These are phyloP conservation scores for Leucophenga varia DNA, from an alignment of 1,140 invertebrate genomes.

Conservation along the genomic window DNA sequence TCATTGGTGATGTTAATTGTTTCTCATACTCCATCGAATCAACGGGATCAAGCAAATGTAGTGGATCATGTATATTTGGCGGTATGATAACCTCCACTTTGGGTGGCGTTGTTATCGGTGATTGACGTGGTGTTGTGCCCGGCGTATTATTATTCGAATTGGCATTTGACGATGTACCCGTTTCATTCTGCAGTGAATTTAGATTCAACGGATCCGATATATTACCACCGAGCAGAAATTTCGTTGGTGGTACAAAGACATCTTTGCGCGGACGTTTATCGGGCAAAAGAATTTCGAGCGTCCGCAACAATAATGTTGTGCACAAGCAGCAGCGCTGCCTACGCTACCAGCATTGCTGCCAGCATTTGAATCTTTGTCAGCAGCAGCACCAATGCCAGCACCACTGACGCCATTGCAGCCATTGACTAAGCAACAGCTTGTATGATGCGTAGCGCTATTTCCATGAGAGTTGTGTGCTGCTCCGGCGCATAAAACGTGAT, in stretches of 20 bases:
- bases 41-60: slow-evolving; percentile 81
- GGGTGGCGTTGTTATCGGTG: slow-evolving; percentile 77
- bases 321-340: slow-evolving; percentile 22
- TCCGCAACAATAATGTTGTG: slow-evolving; percentile 45
- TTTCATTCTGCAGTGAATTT: slow-evolving; percentile 87
- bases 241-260: slow-evolving; percentile 79
- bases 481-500: slow-evolving; percentile 47
- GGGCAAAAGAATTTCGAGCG: slow-evolving; percentile 63
- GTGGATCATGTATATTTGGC: slow-evolving; percentile 86
- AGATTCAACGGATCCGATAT: slow-evolving; percentile 94
- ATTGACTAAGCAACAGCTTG: slow-evolving; percentile 37
- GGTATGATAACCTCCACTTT: slow-evolving; percentile 89
- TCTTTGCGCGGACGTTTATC: slow-evolving; percentile 73
- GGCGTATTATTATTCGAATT: slow-evolving; percentile 87
- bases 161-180: slow-evolving; percentile 77
- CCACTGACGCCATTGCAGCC: slow-evolving; percentile 36
- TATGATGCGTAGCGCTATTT: slow-evolving; percentile 36
- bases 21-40: slow-evolving; percentile 80
- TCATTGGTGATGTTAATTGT: slow-evolving; percentile 60
- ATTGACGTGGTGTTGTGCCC: slow-evolving; percentile 84
- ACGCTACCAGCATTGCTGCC: slow-evolving; percentile 30
- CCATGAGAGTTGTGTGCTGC: slow-evolving; percentile 15
- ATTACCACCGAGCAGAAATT: slow-evolving; percentile 92
- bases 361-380: slow-evolving; percentile 36
- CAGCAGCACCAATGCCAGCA: slow-evolving; percentile 18